Percentiles rank a stretch among this genome's conserved stretches.
phyloP scores from a whole-genome alignment of 2,797 vertebrate species.

The Chloroceryle inda region DNA sequence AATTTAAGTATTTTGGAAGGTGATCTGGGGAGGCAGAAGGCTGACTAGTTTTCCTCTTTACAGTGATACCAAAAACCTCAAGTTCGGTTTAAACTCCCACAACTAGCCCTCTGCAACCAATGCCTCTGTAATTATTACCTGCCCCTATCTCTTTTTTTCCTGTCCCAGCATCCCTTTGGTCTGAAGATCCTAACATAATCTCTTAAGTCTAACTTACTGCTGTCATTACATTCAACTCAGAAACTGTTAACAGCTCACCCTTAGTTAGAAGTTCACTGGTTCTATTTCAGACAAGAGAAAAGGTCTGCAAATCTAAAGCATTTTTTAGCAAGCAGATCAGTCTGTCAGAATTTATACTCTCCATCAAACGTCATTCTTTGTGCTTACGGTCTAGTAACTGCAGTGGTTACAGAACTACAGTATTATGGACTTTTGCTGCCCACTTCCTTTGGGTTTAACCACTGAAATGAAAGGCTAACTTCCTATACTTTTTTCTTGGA shows the following conservation, averaged over 20 bases:
- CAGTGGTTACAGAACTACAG: background rate
- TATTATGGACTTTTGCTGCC: background rate
- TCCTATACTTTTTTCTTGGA: background rate
- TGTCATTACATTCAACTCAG: background rate
- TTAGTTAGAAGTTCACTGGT: background rate
- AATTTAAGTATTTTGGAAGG: background rate
- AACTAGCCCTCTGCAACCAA: background rate
- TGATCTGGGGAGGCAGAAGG: background rate
- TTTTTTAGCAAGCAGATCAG: background rate
- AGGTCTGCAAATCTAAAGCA: background rate
- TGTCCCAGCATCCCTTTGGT: background rate
- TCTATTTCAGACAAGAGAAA: background rate
- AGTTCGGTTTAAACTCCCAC: background rate
- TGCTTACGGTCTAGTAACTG: background rate
- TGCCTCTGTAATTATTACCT: background rate
- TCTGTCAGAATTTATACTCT: background rate
- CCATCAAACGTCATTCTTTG: background rate
- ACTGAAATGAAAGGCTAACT: background rate
- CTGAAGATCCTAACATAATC: background rate
- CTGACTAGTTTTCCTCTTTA: background rate
- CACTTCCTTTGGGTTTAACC: background rate
- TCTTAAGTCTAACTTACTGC: background rate
- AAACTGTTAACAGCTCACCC: background rate
- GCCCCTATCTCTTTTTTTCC: background rate
- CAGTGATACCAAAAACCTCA: background rate